A percentile compares a stretch with the other conserved stretches of the same genome.
phyloP scores from a whole-genome alignment of 2,797 vertebrate genomes.

The Manis javanica region DNA sequence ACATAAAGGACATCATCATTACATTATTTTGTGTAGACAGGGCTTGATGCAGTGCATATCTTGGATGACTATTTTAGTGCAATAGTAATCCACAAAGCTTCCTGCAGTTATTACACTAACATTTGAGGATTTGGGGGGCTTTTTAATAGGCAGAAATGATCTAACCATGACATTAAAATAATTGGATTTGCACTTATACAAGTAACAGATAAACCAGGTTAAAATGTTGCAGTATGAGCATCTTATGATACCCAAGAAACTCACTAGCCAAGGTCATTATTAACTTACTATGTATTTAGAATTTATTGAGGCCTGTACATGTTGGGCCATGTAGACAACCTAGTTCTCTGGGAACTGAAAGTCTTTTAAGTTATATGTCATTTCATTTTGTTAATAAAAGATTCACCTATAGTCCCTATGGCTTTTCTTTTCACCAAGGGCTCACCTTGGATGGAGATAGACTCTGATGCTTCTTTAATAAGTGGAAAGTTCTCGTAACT shows the following conservation, averaged over 20 bases:
- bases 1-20: background rate
- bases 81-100: constrained; percentile 39
- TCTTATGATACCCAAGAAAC: background rate
- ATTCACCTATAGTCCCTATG: background rate
- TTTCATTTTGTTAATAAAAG: constrained; percentile 50
- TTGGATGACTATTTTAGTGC: background rate
- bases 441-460: background rate
- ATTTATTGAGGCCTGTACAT: constrained; percentile 2
- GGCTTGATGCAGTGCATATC: background rate
- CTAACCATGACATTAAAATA: constrained; percentile 53
- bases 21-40: background rate
- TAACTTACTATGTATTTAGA: constrained; percentile 42
- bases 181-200: constrained; percentile 42
- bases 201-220: background rate
- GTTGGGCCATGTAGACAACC: background rate
- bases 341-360: background rate
- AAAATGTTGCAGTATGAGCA: background rate
- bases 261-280: background rate
- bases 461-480: background rate
- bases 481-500: background rate
- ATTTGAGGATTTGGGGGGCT: background rate
- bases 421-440: background rate
- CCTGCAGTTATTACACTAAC: background rate
- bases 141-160: constrained; percentile 50
- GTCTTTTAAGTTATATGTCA: background rate